Base-by-base conservation (phyloP, 2,888 invertebrate genomes). In the Noctuana brunneofusca region DNA sequence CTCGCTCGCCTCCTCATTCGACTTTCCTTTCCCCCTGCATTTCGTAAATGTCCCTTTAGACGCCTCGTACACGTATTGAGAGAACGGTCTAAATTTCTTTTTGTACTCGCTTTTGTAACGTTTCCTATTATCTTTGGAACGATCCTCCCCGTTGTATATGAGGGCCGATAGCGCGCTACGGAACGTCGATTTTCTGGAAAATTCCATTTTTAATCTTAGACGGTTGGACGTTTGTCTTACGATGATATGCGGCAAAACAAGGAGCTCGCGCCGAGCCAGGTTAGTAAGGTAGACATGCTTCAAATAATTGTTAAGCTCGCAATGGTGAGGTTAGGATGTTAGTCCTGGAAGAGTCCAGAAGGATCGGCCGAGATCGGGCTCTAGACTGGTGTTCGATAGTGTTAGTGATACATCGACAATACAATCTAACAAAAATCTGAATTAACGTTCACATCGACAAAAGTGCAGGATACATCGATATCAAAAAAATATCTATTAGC, bases 81-180 rank as follows among this genome's bases (percentile, higher is more conserved):
- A 95, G 92, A 96, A 96, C 83, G 95, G 95, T 89, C 95, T 94
- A 93, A 95, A 96, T 92, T 95, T 95, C 93, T 95, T 95, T 92
- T 94, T 95, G 92, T 96, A 96, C 92, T 96, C 95, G 83, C 95
- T 95, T 92, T 95, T 94, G 91, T 94, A 94, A 89, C 93, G 93
- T 89, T 94, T 94, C 86, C 93, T 93, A 87, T 91, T 89, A 92
- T 87, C 92, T 93, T 89, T 93, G 93, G 87, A 92, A 92, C 86
- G 93, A 88, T 88, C 93, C 92, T 86, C 92, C 88, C 85, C 90
- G 89, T 88, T 90, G 89, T 89, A 89, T 89, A 91, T 92, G 89
- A 92, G 87, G 83, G 92, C 90, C 84, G 90, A 89, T 87, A 92
- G 89, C 87, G 92, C 92, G 87, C 87, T 92, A 91, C 92, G 92